These are phyloP conservation scores for Melanerpes formicivorus DNA, from an alignment of 2,113 vertebrate species.

Conservation along the genomic window DNA sequence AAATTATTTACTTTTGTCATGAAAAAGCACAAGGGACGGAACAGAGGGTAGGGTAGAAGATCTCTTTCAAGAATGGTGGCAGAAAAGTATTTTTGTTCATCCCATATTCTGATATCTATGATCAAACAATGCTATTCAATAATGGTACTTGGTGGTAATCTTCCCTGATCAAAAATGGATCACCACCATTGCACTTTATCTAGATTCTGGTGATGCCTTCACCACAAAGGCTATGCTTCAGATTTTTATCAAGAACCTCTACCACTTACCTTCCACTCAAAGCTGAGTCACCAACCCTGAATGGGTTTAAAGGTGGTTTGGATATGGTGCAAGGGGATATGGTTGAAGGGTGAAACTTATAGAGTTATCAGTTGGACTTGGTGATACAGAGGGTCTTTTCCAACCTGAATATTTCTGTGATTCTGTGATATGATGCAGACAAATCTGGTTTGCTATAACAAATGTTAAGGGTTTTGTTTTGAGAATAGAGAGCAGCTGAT, in stretches of 20 bases:
- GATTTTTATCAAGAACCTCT: neutral
- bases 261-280: neutral
- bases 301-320: too few relatives aligned
- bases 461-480: neutral
- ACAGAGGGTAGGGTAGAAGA: neutral
- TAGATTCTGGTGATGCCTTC: neutral
- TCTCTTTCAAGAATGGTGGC: neutral
- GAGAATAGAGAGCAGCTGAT: neutral
- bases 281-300: neutral
- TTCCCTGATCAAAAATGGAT: neutral
- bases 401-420: too few relatives aligned
- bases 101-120: neutral
- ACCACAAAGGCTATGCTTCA: neutral
- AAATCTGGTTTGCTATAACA: neutral
- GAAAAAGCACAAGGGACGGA: neutral
- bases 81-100: neutral
- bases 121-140: neutral
- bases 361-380: too few relatives aligned
- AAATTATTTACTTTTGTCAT: slow-evolving; percentile 28
- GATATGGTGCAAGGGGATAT: too few relatives aligned
- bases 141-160: neutral
- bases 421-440: neutral
- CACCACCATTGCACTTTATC: neutral
- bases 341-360: too few relatives aligned
- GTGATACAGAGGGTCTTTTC: too few relatives aligned